phyloP scores from a whole-genome alignment of 2,797 vertebrate genomes.

The Enteromius anoplus region DNA sequence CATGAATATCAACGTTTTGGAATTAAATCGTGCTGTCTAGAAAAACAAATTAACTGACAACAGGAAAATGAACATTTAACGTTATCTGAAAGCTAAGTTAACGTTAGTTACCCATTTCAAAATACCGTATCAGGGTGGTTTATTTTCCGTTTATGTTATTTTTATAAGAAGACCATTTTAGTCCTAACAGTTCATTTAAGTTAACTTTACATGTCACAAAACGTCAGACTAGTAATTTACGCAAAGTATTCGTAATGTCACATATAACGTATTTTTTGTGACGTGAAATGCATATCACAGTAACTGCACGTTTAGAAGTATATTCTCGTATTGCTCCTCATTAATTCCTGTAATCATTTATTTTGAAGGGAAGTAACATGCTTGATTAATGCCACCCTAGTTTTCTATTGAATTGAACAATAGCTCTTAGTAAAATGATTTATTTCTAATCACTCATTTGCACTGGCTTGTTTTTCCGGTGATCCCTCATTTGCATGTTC shows the following conservation, averaged over 20 bases:
- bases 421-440: neutral
- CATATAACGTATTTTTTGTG: neutral
- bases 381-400: neutral
- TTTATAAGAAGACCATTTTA: neutral
- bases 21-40: neutral
- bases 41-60: neutral
- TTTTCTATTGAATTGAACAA: neutral
- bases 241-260: neutral
- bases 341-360: neutral
- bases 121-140: neutral
- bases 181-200: neutral
- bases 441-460: neutral
- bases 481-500: constrained; percentile 1
- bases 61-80: neutral
- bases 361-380: neutral
- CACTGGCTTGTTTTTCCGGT: neutral
- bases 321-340: neutral
- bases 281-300: neutral
- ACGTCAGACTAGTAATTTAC: neutral
- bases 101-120: no score
- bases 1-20: neutral
- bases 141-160: neutral
- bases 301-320: neutral
- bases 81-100: neutral
- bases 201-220: neutral